Base-by-base conservation (phyloP, 1,140 invertebrate species). In the Drosophila equinoxialis region DNA sequence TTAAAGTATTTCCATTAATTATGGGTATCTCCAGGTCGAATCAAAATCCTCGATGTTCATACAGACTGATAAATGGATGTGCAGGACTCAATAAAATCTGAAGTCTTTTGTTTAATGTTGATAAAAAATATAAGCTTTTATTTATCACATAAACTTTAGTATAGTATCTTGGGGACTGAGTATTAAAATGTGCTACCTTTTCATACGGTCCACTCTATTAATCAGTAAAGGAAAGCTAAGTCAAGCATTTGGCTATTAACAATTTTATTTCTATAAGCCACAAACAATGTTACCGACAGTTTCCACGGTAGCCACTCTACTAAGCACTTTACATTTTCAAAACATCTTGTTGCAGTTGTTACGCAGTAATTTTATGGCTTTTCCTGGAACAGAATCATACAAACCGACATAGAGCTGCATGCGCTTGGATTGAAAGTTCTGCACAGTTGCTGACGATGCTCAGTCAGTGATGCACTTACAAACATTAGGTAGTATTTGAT, bases 281-380 rank as follows among this genome's bases (percentile, higher is more conserved):
- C 85, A 79, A 81, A 90, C 86, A 90, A 72, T 90, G 85, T 90
- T 90, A 82, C 67, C 81, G 70, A 67, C 62, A 65, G 65, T 79
- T 72, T 65, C 74, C 74, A 41, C 33, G 41, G 35, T 55, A 42
- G 35, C 65, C 45, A 20, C 14, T 26, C 45, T 23, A n/a, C 45
- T 51, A 10, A 30, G 17, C 39, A 42, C 42, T 37, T 81, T 87
- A 82, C 80, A 79, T 78, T 84, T 73, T 73, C 87, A 73, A 83
- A 90, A 90, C 87, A 90, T 77, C 87, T 90, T 90, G 87, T 90
- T 90, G 86, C 87, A 90, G 77, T 90, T 90, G 86, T 83, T 90
- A 90, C 86, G 86, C 86, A 82, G 86, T 90, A 90, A 83, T 90
- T 90, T 90, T 70, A 90, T 65, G 87, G 78, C 82, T 90, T 90